Percentiles rank a stretch among this genome's conserved stretches.
These are phyloP conservation scores for Anastrepha ludens DNA, from an alignment of 1,140 invertebrate species.

Conservation along the genomic window DNA sequence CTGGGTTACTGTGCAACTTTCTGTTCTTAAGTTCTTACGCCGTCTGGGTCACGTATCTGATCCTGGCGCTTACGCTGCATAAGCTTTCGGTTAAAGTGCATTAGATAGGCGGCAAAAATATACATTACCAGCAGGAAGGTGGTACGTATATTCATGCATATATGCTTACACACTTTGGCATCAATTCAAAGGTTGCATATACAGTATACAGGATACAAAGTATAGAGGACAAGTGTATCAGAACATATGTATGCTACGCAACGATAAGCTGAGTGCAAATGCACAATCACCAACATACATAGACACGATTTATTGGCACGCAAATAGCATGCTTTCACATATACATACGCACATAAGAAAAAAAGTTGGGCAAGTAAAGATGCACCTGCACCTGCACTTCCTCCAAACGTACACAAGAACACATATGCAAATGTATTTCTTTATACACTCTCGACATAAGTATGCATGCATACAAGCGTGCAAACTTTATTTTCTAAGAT, in stretches of 20 bases:
- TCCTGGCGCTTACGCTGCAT: not conserved
- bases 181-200: too few species aligned
- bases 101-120: too few species aligned
- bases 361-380: not conserved
- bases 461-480: not conserved
- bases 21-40: not conserved
- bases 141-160: too few species aligned
- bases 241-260: too few species aligned
- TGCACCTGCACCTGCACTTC: not conserved
- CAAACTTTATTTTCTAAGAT: conserved; percentile 19
- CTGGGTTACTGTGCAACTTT: not conserved
- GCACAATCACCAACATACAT: not conserved
- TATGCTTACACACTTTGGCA: too few species aligned
- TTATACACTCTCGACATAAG: not conserved
- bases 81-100: too few species aligned
- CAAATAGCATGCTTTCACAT: not conserved
- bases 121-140: too few species aligned
- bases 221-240: too few species aligned
- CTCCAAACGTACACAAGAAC: not conserved
- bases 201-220: too few species aligned
- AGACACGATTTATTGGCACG: not conserved
- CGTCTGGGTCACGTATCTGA: not conserved
- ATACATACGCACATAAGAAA: not conserved
- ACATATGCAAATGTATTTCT: not conserved
- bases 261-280: not conserved